Evolutionary conservation across 2,797 vertebrate genomes (phyloP).

Genomic region (Fundulus diaphanus): DNA sequence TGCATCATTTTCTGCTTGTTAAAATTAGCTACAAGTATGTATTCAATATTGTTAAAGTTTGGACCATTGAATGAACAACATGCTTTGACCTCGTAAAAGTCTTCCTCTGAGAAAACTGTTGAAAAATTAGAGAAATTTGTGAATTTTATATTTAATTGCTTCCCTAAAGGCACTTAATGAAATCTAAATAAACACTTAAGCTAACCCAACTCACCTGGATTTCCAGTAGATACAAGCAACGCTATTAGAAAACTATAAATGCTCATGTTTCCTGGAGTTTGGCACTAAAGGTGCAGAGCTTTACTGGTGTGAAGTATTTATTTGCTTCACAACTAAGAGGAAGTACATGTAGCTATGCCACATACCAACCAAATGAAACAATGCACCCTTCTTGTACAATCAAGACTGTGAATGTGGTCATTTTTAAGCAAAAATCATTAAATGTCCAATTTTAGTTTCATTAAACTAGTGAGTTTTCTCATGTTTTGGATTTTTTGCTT

Average conservation of each 20-base stretch:
- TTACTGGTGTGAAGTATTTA: neutral
- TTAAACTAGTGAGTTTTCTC: too few relatives aligned
- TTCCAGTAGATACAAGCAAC: neutral
- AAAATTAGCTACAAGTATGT: rapidly evolving
- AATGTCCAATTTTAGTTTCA: too few relatives aligned
- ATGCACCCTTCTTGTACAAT: too few relatives aligned
- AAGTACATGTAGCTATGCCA: neutral
- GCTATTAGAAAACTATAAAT: neutral
- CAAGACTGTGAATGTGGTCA: too few relatives aligned
- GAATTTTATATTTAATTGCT: neutral
- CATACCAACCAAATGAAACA: neutral
- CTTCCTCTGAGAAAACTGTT: slow-evolving; percentile 14
- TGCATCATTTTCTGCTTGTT: slow-evolving; percentile 11
- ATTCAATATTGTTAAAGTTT: slow-evolving; percentile 1
- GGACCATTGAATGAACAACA: slow-evolving; percentile 20
- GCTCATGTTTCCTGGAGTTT: slow-evolving; percentile 8
- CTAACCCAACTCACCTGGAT: slow-evolving; percentile 25
- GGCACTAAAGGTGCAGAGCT: neutral
- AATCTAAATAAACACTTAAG: neutral
- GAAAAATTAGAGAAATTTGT: slow-evolving; percentile 3
- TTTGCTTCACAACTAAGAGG: neutral
- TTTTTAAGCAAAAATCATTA: too few relatives aligned
- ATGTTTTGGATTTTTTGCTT: too few relatives aligned
- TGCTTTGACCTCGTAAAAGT: neutral
- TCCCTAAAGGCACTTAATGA: neutral